These are phyloP conservation scores for Apodemia zela DNA, from an alignment of 2,888 invertebrate genomes.

Conservation along the genomic window DNA sequence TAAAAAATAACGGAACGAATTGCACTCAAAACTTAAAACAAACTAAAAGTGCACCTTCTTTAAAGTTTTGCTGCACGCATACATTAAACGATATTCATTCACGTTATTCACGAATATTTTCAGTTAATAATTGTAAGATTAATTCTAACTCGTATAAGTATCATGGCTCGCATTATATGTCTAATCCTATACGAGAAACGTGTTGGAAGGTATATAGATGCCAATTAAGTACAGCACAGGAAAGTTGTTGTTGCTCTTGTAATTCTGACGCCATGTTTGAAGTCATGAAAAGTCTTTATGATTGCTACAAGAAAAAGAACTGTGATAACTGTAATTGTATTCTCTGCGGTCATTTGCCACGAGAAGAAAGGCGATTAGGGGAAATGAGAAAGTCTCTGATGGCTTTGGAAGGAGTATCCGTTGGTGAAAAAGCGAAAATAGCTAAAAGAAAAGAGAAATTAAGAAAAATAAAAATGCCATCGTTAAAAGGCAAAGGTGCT, in stretches of 20 bases:
- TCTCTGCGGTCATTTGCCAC: slow-evolving; percentile 50
- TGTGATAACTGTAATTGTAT: slow-evolving; percentile 59
- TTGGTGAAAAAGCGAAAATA: slow-evolving; percentile 29
- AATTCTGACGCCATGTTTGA: slow-evolving; percentile 68
- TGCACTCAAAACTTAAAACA: not conserved
- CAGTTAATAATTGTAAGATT: not conserved
- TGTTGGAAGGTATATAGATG: slow-evolving; percentile 8
- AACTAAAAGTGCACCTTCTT: not conserved
- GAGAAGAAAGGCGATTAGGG: slow-evolving; percentile 37
- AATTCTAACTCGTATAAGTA: not conserved
- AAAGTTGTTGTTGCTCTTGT: slow-evolving; percentile 54
- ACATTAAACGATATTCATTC: not conserved
- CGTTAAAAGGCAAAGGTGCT: slow-evolving; percentile 39
- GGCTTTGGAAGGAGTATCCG: slow-evolving; percentile 23
- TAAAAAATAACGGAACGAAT: not conserved
- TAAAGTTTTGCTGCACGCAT: not conserved
- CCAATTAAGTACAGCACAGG: slow-evolving; percentile 42
- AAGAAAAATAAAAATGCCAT: slow-evolving; percentile 23
- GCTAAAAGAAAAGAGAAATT: slow-evolving; percentile 18
- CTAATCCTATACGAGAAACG: not conserved
- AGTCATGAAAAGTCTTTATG: slow-evolving; percentile 65
- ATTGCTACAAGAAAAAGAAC: slow-evolving; percentile 62
- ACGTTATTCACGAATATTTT: not conserved
- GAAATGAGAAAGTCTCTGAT: slow-evolving; percentile 36
- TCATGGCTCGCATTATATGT: not conserved